phyloP scores from a whole-genome alignment of 1,140 invertebrate genomes.

The Drosophila burlai region DNA sequence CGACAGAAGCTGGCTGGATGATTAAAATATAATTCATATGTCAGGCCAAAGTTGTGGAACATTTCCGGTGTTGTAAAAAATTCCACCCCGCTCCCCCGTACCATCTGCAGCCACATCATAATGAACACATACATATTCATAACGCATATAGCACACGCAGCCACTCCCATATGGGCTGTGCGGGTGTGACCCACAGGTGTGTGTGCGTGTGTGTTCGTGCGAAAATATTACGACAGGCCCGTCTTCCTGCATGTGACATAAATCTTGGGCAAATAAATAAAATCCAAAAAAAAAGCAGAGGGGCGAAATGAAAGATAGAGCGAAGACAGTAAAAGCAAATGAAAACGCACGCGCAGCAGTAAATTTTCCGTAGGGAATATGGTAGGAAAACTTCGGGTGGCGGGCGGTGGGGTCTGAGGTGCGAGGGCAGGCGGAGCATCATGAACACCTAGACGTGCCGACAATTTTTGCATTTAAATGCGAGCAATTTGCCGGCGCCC shows the following conservation, averaged over 20 bases:
- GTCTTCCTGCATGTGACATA: slow-evolving; percentile 71
- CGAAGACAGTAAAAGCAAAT: slow-evolving; percentile 71
- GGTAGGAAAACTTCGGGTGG: not conserved
- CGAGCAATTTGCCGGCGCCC: slow-evolving; percentile 66
- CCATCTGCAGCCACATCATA: slow-evolving; percentile 31
- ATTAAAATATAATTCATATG: slow-evolving; percentile 69
- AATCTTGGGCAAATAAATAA: slow-evolving; percentile 79
- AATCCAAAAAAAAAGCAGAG: slow-evolving; percentile 32
- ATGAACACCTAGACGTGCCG: slow-evolving; percentile 78
- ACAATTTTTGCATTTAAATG: slow-evolving; percentile 82
- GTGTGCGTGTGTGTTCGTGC: slow-evolving; percentile 35
- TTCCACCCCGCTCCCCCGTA: slow-evolving; percentile 7
- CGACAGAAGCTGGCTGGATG: slow-evolving; percentile 30
- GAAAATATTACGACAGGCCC: slow-evolving; percentile 57
- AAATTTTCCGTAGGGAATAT: slow-evolving; percentile 52
- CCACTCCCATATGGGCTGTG: slow-evolving; percentile 8
- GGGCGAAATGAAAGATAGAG: slow-evolving; percentile 45
- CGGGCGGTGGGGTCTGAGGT: slow-evolving; percentile 3
- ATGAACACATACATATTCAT: slow-evolving; percentile 82
- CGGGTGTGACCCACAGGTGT: slow-evolving; percentile 28
- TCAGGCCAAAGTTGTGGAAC: slow-evolving; percentile 69
- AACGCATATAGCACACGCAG: slow-evolving; percentile 46
- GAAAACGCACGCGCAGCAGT: slow-evolving; percentile 68
- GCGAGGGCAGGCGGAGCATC: slow-evolving; percentile 50
- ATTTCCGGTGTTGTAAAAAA: slow-evolving; percentile 77